Evolutionary conservation across 1,140 invertebrate species (phyloP).

Genomic region (Holotrichia oblita): DNA sequence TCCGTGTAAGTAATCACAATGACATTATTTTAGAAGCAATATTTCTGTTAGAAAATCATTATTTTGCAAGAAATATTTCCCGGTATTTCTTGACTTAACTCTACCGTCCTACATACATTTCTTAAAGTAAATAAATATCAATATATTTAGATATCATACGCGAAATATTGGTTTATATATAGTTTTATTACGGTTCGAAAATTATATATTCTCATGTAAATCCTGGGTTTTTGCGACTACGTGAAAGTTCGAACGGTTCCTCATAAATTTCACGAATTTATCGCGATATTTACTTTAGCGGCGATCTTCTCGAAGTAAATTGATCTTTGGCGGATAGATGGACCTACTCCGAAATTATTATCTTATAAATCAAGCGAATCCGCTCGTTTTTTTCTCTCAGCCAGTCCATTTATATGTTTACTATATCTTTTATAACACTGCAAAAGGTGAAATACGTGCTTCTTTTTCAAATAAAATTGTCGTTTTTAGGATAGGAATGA

Average conservation of each 20-base stretch:
- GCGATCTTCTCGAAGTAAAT: not conserved
- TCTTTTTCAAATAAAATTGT: too few relatives aligned
- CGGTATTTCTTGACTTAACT: not conserved
- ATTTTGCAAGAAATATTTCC: too few relatives aligned
- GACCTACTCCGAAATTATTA: conserved; percentile 32
- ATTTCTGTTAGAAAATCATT: too few relatives aligned
- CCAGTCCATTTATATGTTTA: not conserved
- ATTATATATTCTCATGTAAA: conserved; percentile 30
- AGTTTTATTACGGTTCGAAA: conserved; percentile 8
- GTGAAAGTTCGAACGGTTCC: conserved; percentile 2
- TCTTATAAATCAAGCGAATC: conserved; percentile 30
- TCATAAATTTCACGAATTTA: conserved; percentile 25
- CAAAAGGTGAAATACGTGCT: too few relatives aligned
- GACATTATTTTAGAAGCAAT: too few relatives aligned
- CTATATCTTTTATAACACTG: not conserved
- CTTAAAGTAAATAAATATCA: not conserved
- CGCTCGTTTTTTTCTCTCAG: not conserved
- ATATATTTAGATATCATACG: conserved; percentile 11
- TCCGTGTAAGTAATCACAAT: too few relatives aligned
- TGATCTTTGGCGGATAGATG: conserved; percentile 21
- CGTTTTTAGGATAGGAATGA: too few relatives aligned
- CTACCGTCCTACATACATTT: not conserved
- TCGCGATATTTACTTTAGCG: conserved; percentile 29
- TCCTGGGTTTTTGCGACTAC: not conserved
- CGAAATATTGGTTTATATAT: not conserved